Evolutionary conservation across 2,113 vertebrate genomes (phyloP), one percentile per base, ranked within the genome.

Genomic region (Budorcas taxicolor): DNA sequence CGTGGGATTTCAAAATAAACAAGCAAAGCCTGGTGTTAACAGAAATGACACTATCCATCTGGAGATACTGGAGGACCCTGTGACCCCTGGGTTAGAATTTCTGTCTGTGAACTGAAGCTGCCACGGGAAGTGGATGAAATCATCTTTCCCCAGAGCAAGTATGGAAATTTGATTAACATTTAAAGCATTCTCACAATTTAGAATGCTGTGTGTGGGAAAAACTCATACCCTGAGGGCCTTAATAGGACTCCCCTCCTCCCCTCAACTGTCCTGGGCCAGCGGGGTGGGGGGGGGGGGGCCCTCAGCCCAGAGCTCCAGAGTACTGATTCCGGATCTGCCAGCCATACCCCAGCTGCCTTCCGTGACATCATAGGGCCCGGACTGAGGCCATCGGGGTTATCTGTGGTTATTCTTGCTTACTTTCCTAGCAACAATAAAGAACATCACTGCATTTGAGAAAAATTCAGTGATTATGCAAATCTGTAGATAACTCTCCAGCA

Each of bases 171-270:
- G 5, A 82, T 40, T 67, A 94, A 52, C 45, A 60, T 33, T 29
- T 6, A 95, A 97, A 6, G 25, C 21, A 8, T 93, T 82, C 53
- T 84, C 31, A 8, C 8, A 21, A 87, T 55, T 86, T 76, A 93
- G 40, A 58, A 94, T 52, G n/a, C 29, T 62, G 45, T 15, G 90
- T 57, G 87, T 87, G 3, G 50, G 81, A 85, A 80, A 11, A 91
- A 97, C 78, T 47, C 96, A 94, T 80, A 90, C 21, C 94, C 12
- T 0, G 93, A 95, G 93, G 78, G 50, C 7, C 58, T 96, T 58
- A 86, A 90, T 40, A 6, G 16, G 45, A 19, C 27, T 31, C 14
- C 27, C 15, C 74, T 45, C 13, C 27, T 40, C 19, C 71, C 71
- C 36, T 14, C 15, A 50, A 33, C 76, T 80, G 15, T 47, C 27